A percentile compares a stretch with the other conserved stretches of the same genome.
Evolutionary conservation across 2,888 invertebrate genomes (phyloP).

Genomic region (Amphipyra berbera): DNA sequence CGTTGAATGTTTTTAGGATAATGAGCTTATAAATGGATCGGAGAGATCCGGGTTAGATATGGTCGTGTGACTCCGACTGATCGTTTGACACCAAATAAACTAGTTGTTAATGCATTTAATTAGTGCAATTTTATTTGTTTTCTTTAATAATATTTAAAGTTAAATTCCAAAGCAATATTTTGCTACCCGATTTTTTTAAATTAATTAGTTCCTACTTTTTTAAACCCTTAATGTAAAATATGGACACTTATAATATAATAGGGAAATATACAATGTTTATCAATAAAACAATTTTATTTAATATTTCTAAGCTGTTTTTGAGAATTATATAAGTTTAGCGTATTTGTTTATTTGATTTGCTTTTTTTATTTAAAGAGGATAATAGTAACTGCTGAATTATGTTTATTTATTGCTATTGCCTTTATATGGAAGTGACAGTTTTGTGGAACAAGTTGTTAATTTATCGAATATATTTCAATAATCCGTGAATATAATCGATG

Average conservation of each 20-base stretch:
- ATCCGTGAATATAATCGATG: background rate
- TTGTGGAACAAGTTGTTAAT: conserved; percentile 3
- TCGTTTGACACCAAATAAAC: conserved; percentile 15
- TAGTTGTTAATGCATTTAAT: too few species aligned
- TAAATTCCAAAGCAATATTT: background rate
- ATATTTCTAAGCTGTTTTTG: too few species aligned
- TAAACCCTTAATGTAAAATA: too few species aligned
- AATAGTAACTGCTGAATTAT: conserved; percentile 5
- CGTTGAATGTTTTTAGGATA: conserved; percentile 34
- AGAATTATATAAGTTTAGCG: too few species aligned
- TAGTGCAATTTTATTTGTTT: too few species aligned
- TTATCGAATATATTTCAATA: conserved; percentile 15
- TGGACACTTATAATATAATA: too few species aligned
- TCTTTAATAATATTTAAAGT: too few species aligned
- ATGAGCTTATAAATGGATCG: conserved; percentile 31
- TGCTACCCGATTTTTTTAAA: background rate
- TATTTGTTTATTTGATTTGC: background rate
- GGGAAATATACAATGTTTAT: too few species aligned
- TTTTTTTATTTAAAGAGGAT: background rate
- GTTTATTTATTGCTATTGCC: conserved; percentile 12
- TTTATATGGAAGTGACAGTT: conserved; percentile 6
- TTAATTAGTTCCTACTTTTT: background rate
- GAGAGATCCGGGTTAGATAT: conserved; percentile 47
- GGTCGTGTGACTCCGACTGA: conserved; percentile 11
- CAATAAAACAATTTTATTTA: too few species aligned